These are phyloP conservation scores for Drosophila tripunctata DNA, from an alignment of 2,888 invertebrate species.

Conservation along the genomic window DNA sequence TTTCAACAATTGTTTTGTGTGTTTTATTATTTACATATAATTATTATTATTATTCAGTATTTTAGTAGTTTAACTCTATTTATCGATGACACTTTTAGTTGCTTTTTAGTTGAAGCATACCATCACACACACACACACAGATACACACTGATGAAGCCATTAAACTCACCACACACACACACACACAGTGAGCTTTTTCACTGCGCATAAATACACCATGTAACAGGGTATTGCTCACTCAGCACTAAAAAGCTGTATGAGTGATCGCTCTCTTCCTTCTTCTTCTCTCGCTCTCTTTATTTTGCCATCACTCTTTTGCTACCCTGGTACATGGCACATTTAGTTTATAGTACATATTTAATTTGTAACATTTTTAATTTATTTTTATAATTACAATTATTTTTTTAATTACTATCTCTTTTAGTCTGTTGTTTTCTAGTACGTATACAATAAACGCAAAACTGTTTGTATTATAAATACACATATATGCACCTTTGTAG, in stretches of 20 bases:
- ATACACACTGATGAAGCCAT: not conserved
- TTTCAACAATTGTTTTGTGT: conserved; percentile 49
- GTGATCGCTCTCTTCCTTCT: not conserved
- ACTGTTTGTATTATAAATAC: conserved; percentile 68
- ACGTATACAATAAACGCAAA: conserved; percentile 44
- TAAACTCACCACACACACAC: conserved; percentile 5
- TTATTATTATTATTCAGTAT: conserved; percentile 35
- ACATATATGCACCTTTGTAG: conserved; percentile 74
- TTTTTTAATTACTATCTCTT: conserved; percentile 32
- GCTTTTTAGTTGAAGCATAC: conserved; percentile 51
- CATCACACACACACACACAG: conserved; percentile 25
- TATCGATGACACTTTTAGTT: conserved; percentile 31
- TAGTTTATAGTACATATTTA: conserved; percentile 22
- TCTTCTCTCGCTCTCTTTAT: not conserved
- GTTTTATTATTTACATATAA: conserved; percentile 27
- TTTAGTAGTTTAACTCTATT: conserved; percentile 9
- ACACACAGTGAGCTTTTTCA: conserved; percentile 13
- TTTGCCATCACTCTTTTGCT: not conserved
- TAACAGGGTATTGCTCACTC: conserved; percentile 30
- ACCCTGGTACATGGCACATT: conserved; percentile 33
- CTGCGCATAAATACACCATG: conserved; percentile 26
- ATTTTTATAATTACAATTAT: conserved; percentile 15
- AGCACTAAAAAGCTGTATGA: too few species aligned
- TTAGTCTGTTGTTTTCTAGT: conserved; percentile 64
- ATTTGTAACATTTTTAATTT: conserved; percentile 11